phyloP scores from a whole-genome alignment of 1,140 invertebrate genomes.

The Phymorhynchus buccinoides region DNA sequence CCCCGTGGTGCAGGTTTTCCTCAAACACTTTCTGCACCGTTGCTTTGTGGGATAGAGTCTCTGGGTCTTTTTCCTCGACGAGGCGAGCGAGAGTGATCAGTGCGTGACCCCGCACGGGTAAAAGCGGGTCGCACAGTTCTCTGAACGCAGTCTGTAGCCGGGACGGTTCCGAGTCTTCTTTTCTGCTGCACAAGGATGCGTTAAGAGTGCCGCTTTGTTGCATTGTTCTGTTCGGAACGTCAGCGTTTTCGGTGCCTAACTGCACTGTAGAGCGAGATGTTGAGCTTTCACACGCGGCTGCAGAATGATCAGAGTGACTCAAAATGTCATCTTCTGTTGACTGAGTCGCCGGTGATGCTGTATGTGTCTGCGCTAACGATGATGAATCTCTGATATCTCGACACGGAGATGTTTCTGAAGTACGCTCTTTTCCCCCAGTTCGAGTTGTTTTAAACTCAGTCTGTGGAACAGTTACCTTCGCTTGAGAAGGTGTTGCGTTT shows the following conservation, averaged over 20 bases:
- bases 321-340: not conserved
- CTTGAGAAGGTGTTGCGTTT: not conserved
- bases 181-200: not conserved
- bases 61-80: constrained; percentile 79
- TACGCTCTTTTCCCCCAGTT: not conserved
- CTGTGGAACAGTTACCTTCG: not conserved
- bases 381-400: not conserved
- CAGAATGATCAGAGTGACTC: not conserved
- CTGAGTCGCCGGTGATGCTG: not conserved
- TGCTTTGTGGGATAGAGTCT: constrained; percentile 79
- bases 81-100: constrained; percentile 83
- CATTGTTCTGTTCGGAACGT: not conserved
- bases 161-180: not conserved
- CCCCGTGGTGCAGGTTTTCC: constrained; percentile 83
- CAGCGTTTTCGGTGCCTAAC: not conserved
- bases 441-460: not conserved
- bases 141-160: constrained; percentile 72
- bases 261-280: not conserved
- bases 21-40: constrained; percentile 79
- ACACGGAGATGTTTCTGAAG: not conserved
- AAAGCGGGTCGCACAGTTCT: constrained; percentile 81
- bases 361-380: not conserved
- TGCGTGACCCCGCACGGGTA: constrained; percentile 87
- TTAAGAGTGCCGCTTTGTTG: not conserved
- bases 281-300: not conserved